phyloP scores from a whole-genome alignment of 1,140 invertebrate genomes.

The Drosophila athabasca region DNA sequence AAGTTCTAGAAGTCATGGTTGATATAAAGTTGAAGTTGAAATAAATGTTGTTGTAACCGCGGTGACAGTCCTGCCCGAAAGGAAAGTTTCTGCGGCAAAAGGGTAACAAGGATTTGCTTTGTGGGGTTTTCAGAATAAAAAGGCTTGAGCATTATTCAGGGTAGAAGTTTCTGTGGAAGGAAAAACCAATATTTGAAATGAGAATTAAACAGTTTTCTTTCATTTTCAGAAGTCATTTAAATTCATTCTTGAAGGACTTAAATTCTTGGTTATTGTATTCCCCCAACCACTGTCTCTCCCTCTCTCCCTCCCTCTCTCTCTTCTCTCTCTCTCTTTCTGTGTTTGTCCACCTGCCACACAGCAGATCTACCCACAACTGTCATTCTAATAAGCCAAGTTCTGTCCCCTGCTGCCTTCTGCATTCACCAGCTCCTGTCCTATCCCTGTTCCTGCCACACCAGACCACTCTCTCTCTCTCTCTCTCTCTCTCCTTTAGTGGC shows the following conservation, averaged over 20 bases:
- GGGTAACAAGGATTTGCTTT: conserved; percentile 23
- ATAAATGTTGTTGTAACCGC: conserved; percentile 49
- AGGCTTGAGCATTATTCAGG: not conserved
- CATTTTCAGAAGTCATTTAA: too few relatives aligned
- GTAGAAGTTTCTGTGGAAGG: too few relatives aligned
- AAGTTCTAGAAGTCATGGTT: conserved; percentile 34
- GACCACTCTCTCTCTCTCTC: not conserved
- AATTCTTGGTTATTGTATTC: too few relatives aligned
- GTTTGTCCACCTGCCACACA: too few relatives aligned
- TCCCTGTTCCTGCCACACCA: too few relatives aligned
- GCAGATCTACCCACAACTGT: conserved; percentile 8
- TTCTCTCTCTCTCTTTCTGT: too few relatives aligned
- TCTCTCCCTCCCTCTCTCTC: too few relatives aligned
- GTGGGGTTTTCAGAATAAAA: conserved; percentile 23
- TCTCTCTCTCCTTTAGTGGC: conserved; percentile 11
- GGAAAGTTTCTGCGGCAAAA: conserved; percentile 32
- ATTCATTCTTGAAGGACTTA: too few relatives aligned
- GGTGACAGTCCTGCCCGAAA: conserved; percentile 8
- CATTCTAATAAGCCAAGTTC: conserved; percentile 43
- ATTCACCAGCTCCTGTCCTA: conserved; percentile 19
- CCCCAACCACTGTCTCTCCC: too few relatives aligned
- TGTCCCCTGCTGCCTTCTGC: conserved; percentile 22
- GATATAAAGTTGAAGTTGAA: conserved; percentile 46
- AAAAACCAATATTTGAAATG: too few relatives aligned
- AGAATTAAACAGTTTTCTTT: too few relatives aligned